Conservation (phyloP, 2,888 invertebrate species). For the Xestia xanthographa region DNA sequence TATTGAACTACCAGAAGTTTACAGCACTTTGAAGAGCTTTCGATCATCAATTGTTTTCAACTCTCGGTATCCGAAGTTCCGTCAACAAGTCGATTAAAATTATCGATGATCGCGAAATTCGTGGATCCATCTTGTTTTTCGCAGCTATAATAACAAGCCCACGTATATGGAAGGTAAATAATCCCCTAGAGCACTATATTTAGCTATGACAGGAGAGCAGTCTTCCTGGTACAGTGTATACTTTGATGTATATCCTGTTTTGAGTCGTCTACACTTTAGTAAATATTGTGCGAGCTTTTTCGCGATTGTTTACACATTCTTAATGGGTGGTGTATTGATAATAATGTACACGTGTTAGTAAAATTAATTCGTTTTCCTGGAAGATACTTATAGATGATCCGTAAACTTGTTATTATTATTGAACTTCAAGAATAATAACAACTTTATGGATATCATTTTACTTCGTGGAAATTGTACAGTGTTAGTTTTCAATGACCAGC, state of each 20-base stretch:
- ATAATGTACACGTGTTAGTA: conserved; percentile 8
- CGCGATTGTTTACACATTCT: conserved; percentile 50
- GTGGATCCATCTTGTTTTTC: conserved; percentile 40
- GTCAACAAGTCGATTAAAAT: conserved; percentile 58
- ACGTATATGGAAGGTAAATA: conserved; percentile 37
- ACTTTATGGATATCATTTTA: neutral
- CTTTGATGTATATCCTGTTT: conserved; percentile 69
- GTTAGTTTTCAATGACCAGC: too few species aligned
- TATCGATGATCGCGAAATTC: conserved; percentile 53
- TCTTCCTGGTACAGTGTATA: conserved; percentile 68
- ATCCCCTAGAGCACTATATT: conserved; percentile 49
- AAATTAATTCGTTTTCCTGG: conserved; percentile 29
- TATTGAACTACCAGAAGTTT: conserved; percentile 25
- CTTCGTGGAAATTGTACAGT: neutral
- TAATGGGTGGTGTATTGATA: conserved; percentile 51
- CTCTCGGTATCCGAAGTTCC: conserved; percentile 32
- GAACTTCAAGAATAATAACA: neutral
- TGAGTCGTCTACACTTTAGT: conserved; percentile 57
- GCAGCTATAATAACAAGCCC: conserved; percentile 38
- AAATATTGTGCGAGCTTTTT: conserved; percentile 63
- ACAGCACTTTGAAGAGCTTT: conserved; percentile 25
- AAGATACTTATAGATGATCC: neutral
- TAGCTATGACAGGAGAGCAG: conserved; percentile 48
- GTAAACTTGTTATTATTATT: too few species aligned
- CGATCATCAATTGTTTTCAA: conserved; percentile 42